phyloP scores from a whole-genome alignment of 2,113 vertebrate genomes.

The Lepus europaeus region DNA sequence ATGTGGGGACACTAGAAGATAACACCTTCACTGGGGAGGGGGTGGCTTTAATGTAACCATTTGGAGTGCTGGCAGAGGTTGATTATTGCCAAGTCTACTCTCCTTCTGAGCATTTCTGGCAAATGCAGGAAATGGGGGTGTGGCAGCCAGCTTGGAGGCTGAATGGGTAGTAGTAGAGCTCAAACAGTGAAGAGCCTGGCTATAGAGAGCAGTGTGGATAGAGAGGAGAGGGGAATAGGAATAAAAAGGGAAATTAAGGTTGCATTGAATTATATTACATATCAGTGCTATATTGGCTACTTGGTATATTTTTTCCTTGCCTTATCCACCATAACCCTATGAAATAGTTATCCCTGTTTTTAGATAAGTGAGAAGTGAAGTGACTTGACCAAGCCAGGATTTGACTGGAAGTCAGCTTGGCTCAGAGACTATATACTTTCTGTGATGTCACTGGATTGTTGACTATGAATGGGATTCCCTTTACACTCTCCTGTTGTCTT shows the following conservation, averaged over 20 bases:
- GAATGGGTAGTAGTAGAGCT: neutral
- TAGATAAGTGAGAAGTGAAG: neutral
- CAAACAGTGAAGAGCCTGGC: neutral
- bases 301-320: neutral
- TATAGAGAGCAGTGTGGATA: neutral
- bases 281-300: neutral
- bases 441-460: neutral
- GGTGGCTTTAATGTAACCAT: neutral
- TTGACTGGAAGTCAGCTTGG: neutral
- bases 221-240: neutral
- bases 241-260: neutral
- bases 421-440: neutral
- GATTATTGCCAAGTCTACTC: neutral
- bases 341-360: constrained; percentile 14
- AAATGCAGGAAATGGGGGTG: neutral
- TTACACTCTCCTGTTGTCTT: neutral
- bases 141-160: neutral
- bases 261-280: neutral
- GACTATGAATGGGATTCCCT: neutral
- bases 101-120: neutral
- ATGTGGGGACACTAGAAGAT: neutral
- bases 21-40: neutral
- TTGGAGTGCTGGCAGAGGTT: neutral
- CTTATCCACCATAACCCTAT: neutral
- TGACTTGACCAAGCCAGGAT: neutral